Base-by-base conservation (phyloP, 2,888 invertebrate genomes). In the Hyalella azteca region DNA sequence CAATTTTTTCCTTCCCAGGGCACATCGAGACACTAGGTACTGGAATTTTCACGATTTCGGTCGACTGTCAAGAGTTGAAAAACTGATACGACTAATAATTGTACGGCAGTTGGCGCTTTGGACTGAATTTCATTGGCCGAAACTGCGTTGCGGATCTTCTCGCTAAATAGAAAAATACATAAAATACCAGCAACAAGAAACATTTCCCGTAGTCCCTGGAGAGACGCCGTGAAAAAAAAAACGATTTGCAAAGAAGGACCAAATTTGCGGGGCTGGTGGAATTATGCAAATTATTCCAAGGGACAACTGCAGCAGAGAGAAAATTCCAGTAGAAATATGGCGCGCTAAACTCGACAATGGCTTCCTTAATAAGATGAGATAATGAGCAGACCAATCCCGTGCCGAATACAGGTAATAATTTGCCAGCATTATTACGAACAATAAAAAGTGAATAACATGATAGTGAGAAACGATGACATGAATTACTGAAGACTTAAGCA, bases 271-370 rank as follows among this genome's bases (percentile, higher is more conserved):
- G 26, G 22, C 54, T 29, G 7, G 54, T 54, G 22, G 54, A 54
- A 54, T 54, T 54, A 54, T 54, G 54, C 54, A 54, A 54, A 54
- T 54, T 54, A 54, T 54, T 54, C 54, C 22, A 54, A 22, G 26
- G 54, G 54, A 54, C 54, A 54, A 54, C 54, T 54, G 54, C 54
- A 54, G 54, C 54, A 29, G 54, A 29, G 29, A 54, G 54, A 54
- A 54, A 54, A 54, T 54, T 54, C 7, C 54, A 22, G 26, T 22
- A 11, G 54, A 54, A 54, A 54, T 54, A 54, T 54, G 54, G 54
- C 54, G 13, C 54, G 54, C 54, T 26, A 26, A 54, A 54, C 26
- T 54, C 54, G 29, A 29, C 54, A 54, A 54, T 0, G 54, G 54
- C 54, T 54, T 54, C 54, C 22, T 54, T 54, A 54, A 26, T 54